phyloP scores from a whole-genome alignment of 2,113 vertebrate species.

The Eupsittula cactorum region DNA sequence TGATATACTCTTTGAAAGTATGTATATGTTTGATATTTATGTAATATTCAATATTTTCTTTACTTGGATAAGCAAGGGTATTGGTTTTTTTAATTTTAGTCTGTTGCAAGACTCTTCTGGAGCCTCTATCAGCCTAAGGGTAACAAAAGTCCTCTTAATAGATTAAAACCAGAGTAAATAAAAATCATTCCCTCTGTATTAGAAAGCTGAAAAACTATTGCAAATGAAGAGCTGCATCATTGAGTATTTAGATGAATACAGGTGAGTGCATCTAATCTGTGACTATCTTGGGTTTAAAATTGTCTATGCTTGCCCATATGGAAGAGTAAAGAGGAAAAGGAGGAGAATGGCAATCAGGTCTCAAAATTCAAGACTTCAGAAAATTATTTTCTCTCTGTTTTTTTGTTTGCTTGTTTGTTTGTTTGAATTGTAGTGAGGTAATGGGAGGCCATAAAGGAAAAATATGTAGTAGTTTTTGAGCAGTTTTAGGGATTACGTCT shows the following conservation, averaged over 20 bases:
- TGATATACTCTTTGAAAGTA: background rate
- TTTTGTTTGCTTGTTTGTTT: background rate
- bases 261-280: background rate
- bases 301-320: background rate
- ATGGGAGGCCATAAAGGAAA: background rate
- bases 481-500: background rate
- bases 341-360: background rate
- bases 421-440: background rate
- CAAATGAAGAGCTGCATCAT: background rate
- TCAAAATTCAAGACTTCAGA: background rate
- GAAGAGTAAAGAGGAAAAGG: background rate
- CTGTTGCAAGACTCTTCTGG: background rate
- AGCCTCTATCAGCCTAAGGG: background rate
- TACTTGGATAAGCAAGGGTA: background rate
- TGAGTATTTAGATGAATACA: background rate
- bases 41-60: background rate
- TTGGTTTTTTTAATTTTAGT: background rate
- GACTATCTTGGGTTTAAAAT: background rate
- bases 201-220: background rate
- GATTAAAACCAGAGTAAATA: background rate
- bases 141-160: background rate
- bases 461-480: background rate
- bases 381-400: background rate
- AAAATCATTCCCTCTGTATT: background rate
- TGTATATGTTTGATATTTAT: background rate